Base-by-base conservation (phyloP, 2,113 vertebrate genomes). In the Sardina pilchardus region DNA sequence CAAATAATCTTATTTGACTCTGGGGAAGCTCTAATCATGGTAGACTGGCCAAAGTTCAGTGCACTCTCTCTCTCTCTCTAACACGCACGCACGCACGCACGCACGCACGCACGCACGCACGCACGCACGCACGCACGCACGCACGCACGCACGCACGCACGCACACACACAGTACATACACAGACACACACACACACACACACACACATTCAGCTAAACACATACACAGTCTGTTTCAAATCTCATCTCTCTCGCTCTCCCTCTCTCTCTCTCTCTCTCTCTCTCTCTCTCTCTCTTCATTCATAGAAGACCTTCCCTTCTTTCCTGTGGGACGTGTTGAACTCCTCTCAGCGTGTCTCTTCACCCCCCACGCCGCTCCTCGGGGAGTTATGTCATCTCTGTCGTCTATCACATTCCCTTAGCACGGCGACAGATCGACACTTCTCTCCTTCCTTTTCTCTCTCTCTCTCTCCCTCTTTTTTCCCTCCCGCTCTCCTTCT, bases 1-100 rank as follows among this genome's bases (percentile, higher is more conserved):
- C 82, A 86, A 87, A 85, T 85, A 90, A 89, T 90, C 83, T 83
- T 36, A 82, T 89, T 91, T 86, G 43, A 45, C 85, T 45, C 30
- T 48, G 21, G 81, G 83, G 24, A 53, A 48, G 53, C 47, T 81
- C 39, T 59, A 14, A 81, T 59, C 44, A 59, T 30, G 44, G 6
- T 63, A 85, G 78, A 39, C 63, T 86, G 84, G 78, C 81, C 48
- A 50, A 17, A 50, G 14, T 82, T 17, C 47, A 59, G 42, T 47
- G 53, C 78, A 39, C 82, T 84, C 81, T 85, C 80, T 81, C 81
- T 86, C 50, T 82, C 78, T 85, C 43, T 26, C 8, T 2, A 5
- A 84, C 9, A 67, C 14, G 44, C 81, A 26, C 42, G 10, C 24
- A 26, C 34, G 36, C 48, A 83, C 30, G 56, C 26, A 26, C 19